Conservation (phyloP, 2,888 invertebrate species). For the Drosophila bunnanda region DNA sequence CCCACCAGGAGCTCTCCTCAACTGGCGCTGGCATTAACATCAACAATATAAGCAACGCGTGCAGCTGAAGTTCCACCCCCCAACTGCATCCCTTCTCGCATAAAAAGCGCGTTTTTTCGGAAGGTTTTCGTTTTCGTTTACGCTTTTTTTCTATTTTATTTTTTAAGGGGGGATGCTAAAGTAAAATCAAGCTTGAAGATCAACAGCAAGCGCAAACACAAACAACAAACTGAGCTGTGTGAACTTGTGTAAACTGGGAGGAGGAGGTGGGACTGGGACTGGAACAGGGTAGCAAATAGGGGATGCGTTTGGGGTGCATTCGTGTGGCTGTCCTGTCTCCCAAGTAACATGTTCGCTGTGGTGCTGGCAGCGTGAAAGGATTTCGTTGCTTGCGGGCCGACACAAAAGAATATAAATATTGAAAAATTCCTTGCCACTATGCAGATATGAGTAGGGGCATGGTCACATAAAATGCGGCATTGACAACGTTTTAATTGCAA, state of each 20-base stretch:
- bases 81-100: not conserved
- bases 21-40: constrained; percentile 58
- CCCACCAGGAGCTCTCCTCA: constrained; percentile 35
- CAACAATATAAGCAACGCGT: constrained; percentile 55
- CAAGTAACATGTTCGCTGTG: constrained; percentile 31
- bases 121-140: not conserved
- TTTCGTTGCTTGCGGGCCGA: constrained; percentile 17
- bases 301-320: constrained; percentile 1
- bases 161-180: constrained; percentile 4
- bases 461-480: constrained; percentile 52
- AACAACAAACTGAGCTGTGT: constrained; percentile 37
- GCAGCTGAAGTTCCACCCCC: constrained; percentile 44
- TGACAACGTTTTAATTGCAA: constrained; percentile 75
- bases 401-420: constrained; percentile 54
- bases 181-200: constrained; percentile 61
- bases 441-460: constrained; percentile 18
- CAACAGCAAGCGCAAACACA: constrained; percentile 61
- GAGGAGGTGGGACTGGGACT: not conserved
- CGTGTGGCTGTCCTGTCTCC: constrained; percentile 14
- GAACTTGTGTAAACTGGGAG: constrained; percentile 41
- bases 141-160: constrained; percentile 13
- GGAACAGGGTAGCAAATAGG: not conserved
- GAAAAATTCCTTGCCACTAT: constrained; percentile 37
- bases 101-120: constrained; percentile 52
- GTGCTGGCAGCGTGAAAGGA: constrained; percentile 11